Conservation (phyloP, 2,888 invertebrate species). For the Noctua pronuba region DNA sequence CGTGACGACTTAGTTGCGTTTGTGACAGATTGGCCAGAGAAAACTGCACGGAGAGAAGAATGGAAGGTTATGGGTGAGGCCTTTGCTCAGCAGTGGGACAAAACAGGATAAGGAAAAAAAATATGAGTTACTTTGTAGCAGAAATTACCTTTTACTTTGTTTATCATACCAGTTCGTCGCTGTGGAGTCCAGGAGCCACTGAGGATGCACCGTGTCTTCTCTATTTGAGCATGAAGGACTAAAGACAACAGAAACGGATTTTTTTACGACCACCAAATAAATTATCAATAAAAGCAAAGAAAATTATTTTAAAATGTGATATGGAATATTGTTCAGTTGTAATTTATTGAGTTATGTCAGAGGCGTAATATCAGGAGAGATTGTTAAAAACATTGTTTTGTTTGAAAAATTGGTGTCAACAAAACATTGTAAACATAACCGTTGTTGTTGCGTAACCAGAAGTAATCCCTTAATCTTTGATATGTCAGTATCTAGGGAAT, state of each 20-base stretch:
- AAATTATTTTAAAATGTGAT: not conserved
- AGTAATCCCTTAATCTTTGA: conserved; percentile 12
- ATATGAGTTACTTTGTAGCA: not conserved
- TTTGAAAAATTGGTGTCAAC: conserved; percentile 63
- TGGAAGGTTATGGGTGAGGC: too few species aligned
- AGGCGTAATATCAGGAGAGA: not conserved
- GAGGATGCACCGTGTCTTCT: conserved; percentile 92
- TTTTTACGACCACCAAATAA: not conserved
- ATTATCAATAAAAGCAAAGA: not conserved
- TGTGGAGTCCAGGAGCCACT: conserved; percentile 92
- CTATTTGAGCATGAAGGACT: conserved; percentile 89
- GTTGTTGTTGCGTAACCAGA: conserved; percentile 47
- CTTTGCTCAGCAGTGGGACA: too few species aligned
- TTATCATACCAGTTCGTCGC: conserved; percentile 91
- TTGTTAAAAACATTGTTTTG: conserved; percentile 49
- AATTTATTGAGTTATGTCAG: not conserved
- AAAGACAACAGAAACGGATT: conserved; percentile 46
- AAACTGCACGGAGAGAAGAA: too few species aligned
- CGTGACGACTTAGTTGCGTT: too few species aligned
- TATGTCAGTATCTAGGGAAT: not conserved
- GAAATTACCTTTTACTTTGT: conserved; percentile 78
- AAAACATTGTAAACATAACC: conserved; percentile 70
- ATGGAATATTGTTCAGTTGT: not conserved
- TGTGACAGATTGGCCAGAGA: too few species aligned
- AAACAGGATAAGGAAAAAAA: too few species aligned